Evolutionary conservation across 37 sponge, comb jelly and placozoan genomes (phyloP).

Genomic region (Hexactinellida sp.): DNA sequence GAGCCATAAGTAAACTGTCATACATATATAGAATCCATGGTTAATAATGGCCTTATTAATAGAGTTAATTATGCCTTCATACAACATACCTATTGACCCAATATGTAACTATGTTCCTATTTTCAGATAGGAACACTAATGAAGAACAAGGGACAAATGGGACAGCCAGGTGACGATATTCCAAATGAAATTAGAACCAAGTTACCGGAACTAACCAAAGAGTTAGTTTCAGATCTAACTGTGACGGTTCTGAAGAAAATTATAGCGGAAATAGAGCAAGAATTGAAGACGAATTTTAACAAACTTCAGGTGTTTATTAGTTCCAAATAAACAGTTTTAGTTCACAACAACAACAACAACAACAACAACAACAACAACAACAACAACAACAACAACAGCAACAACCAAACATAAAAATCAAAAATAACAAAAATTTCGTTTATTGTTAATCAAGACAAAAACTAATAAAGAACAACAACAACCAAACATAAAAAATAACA

Average conservation of each 20-base stretch:
- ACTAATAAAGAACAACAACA: background rate
- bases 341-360: too few species aligned
- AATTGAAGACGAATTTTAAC: background rate
- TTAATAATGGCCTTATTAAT: too few species aligned
- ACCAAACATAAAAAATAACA: background rate
- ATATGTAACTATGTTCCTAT: background rate
- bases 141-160: constrained; percentile 23
- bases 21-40: too few species aligned
- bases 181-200: constrained; percentile 7
- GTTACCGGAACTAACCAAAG: constrained; percentile 8
- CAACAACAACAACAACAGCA: too few species aligned
- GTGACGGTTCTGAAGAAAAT: background rate
- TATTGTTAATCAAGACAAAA: too few species aligned
- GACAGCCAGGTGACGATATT: constrained; percentile 14
- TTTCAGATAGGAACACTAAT: background rate
- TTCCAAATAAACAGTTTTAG: too few species aligned
- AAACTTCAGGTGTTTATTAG: background rate
- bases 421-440: too few species aligned
- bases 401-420: too few species aligned
- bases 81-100: background rate
- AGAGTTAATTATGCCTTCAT: too few species aligned
- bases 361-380: too few species aligned
- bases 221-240: constrained; percentile 2
- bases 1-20: too few species aligned
- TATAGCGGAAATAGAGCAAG: background rate